These are phyloP conservation scores for Lipotes vexillifer DNA, from an alignment of 2,113 vertebrate species.

Conservation along the genomic window DNA sequence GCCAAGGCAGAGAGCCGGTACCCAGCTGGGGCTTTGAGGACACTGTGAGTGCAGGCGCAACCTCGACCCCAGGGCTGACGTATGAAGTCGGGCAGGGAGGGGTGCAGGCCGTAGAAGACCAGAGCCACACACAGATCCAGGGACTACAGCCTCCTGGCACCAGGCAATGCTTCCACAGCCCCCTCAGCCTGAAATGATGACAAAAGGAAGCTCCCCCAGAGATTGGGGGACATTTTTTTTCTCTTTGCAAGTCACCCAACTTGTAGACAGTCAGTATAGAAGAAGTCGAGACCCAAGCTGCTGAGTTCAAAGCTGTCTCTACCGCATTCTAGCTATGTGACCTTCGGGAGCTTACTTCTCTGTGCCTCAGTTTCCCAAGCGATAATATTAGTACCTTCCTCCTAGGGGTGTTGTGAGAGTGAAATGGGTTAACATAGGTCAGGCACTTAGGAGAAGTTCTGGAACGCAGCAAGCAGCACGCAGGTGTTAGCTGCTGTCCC, in stretches of 20 bases:
- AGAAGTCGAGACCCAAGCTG: neutral
- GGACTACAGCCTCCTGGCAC: neutral
- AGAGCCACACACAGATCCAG: neutral
- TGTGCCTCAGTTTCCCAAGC: neutral
- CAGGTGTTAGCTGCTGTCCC: neutral
- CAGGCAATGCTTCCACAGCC: neutral
- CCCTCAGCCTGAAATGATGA: neutral
- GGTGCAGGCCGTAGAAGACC: neutral
- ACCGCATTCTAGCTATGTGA: neutral
- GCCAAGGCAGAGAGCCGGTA: neutral
- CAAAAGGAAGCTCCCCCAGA: accelerated
- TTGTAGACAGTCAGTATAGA: neutral
- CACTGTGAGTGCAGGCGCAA: no score
- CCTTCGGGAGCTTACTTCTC: neutral
- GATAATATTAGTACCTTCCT: neutral
- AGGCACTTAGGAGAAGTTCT: neutral
- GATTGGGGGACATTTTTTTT: neutral
- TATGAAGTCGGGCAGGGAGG: neutral
- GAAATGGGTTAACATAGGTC: neutral
- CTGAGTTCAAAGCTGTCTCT: neutral
- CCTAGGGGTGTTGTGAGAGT: neutral
- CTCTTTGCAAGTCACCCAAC: neutral
- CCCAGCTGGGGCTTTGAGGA: constrained; percentile 27
- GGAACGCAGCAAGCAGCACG: neutral
- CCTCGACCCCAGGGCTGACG: neutral